phyloP scores from a whole-genome alignment of 1,140 invertebrate species.

The Brachionus asplanchnoidis region DNA sequence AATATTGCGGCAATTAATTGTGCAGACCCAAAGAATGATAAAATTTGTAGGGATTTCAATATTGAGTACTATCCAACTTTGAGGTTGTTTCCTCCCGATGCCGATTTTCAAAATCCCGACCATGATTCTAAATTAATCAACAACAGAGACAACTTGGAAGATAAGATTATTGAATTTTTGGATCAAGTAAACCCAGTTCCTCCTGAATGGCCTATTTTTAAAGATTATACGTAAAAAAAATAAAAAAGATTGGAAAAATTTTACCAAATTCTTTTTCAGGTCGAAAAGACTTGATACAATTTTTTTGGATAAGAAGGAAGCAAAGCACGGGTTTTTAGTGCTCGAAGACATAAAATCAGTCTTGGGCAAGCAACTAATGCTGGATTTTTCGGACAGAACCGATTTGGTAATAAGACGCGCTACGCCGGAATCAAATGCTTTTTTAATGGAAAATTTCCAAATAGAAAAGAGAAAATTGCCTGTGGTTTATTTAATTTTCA shows the following conservation, averaged over 20 bases:
- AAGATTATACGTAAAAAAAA: neutral
- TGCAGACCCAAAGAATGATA: conserved; percentile 45
- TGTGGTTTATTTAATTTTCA: conserved; percentile 3
- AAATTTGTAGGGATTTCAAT: conserved; percentile 45
- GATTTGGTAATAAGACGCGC: neutral
- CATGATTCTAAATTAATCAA: conserved; percentile 8
- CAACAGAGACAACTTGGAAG: neutral
- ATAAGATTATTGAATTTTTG: neutral
- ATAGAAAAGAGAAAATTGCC: neutral
- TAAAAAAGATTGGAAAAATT: neutral
- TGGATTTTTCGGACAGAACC: neutral
- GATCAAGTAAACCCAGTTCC: neutral
- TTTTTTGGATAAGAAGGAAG: neutral
- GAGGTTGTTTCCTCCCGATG: neutral
- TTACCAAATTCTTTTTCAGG: neutral
- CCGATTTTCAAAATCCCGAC: neutral
- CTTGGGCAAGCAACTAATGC: neutral
- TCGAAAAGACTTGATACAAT: conserved; percentile 16
- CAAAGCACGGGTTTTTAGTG: neutral
- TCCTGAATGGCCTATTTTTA: conserved; percentile 11
- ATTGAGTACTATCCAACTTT: conserved; percentile 46
- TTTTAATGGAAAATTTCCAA: neutral
- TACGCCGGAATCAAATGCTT: neutral
- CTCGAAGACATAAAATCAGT: neutral
- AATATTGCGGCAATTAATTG: conserved; percentile 49